A percentile compares a stretch with the other conserved stretches of the same genome.
Conservation (phyloP, 2,888 invertebrate species). For the Rhingia campestris region DNA sequence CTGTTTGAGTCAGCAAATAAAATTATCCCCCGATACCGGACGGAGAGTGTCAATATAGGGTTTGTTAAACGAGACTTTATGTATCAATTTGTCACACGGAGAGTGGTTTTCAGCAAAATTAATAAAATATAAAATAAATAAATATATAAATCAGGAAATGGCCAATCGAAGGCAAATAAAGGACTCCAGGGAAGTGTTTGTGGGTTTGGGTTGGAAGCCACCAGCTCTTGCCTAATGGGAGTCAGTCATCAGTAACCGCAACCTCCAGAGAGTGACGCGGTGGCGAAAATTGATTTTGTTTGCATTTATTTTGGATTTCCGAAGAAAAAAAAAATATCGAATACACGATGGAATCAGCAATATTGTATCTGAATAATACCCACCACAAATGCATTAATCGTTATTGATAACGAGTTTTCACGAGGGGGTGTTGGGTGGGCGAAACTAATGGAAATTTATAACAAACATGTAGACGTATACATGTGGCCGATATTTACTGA, state of each 20-base stretch:
- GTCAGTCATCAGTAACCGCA: not conserved
- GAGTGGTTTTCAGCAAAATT: constrained; percentile 23
- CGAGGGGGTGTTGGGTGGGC: not conserved
- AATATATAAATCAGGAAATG: constrained; percentile 32
- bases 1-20: constrained; percentile 7
- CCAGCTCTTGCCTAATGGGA: not conserved
- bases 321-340: not conserved
- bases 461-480: not conserved
- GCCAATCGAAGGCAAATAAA: constrained; percentile 14
- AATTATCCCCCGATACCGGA: not conserved
- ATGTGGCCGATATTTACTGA: not conserved
- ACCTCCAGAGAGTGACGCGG: not conserved
- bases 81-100: constrained; percentile 5
- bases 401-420: constrained; percentile 22
- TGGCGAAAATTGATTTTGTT: constrained; percentile 3
- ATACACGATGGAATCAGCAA: not conserved
- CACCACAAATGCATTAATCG: constrained; percentile 6
- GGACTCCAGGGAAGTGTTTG: not conserved
- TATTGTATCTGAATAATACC: not conserved
- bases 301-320: not conserved
- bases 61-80: not conserved
- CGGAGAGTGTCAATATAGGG: not conserved
- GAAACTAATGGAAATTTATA: no score
- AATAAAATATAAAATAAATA: constrained; percentile 33
- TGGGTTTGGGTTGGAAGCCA: not conserved